These are phyloP conservation scores for Agonopterix heracliana DNA, from an alignment of 2,888 invertebrate species.

Conservation along the genomic window DNA sequence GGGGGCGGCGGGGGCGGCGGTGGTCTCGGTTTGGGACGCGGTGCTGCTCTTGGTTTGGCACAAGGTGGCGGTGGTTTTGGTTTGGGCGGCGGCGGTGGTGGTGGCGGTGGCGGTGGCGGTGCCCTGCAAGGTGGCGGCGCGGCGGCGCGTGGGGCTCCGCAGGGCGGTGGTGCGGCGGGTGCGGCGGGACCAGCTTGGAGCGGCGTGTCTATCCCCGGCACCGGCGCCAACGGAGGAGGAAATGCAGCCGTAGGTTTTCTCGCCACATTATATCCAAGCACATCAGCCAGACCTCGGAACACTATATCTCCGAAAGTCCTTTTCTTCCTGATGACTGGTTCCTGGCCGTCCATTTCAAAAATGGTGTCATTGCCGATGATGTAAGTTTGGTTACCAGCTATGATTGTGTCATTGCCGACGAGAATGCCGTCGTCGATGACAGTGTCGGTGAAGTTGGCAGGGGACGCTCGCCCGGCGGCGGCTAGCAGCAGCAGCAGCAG, in stretches of 20 bases:
- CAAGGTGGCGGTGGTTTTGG: slow-evolving; percentile 25
- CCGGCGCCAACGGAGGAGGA: slow-evolving; percentile 62
- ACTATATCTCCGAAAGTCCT: slow-evolving; percentile 69
- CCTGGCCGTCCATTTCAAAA: slow-evolving; percentile 24
- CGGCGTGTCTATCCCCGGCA: slow-evolving; percentile 57
- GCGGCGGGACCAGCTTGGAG: slow-evolving; percentile 41
- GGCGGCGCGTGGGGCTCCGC: slow-evolving; percentile 21
- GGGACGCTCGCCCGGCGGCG: slow-evolving; percentile 15
- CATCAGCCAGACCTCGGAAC: slow-evolving; percentile 69
- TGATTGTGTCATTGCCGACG: slow-evolving; percentile 16
- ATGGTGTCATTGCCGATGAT: slow-evolving; percentile 18
- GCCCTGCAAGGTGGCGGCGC: slow-evolving; percentile 23
- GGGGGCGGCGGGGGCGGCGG: no score
- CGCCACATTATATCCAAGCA: slow-evolving; percentile 60
- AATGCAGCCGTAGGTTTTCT: slow-evolving; percentile 53
- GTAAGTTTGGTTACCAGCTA: slow-evolving; percentile 19
- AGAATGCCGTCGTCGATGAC: slow-evolving; percentile 21
- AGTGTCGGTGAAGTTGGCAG: slow-evolving; percentile 21
- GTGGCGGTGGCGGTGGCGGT: slow-evolving; percentile 17
- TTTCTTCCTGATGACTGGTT: slow-evolving; percentile 63
- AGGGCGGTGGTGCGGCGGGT: slow-evolving; percentile 23
- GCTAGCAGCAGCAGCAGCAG: slow-evolving; percentile 31
- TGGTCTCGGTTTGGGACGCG: slow-evolving; percentile 35
- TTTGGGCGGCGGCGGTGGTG: slow-evolving; percentile 25
- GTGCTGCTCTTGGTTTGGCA: slow-evolving; percentile 30